Evolutionary conservation across 2,113 vertebrate species (phyloP).

Genomic region (Mionectes macconnelli): DNA sequence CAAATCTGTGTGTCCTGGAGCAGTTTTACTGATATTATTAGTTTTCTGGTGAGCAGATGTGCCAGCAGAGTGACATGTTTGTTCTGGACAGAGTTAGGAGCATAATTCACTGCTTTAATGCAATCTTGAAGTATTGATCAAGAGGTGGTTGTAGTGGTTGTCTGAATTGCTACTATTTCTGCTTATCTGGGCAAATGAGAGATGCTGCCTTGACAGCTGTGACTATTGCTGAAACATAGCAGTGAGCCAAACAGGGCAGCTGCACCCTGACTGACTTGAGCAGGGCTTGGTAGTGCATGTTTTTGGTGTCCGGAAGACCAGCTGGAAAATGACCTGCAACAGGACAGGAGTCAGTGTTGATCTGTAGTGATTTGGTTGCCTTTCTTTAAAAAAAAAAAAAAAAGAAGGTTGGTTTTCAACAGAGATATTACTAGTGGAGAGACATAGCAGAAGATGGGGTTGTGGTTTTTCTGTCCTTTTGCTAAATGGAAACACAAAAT

Average conservation of each 20-base stretch:
- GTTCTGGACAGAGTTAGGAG: not conserved
- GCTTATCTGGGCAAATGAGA: not conserved
- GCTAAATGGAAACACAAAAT: not conserved
- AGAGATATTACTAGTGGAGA: not conserved
- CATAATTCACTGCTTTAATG: not conserved
- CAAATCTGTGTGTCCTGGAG: not conserved
- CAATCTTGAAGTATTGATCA: not conserved
- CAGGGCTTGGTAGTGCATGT: not conserved
- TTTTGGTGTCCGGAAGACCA: not conserved
- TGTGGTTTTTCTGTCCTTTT: not conserved
- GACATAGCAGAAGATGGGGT: not conserved
- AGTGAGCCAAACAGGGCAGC: not conserved
- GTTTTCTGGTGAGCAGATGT: not conserved
- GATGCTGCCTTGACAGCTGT: not conserved
- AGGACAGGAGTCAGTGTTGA: not conserved
- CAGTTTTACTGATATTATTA: not conserved
- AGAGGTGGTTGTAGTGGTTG: not conserved
- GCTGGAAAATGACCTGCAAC: not conserved
- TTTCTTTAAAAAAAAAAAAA: not conserved
- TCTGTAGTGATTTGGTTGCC: not conserved
- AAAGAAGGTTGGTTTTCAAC: not conserved
- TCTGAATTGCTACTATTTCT: not conserved
- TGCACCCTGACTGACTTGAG: not conserved
- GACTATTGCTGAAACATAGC: not conserved
- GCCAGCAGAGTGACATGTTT: not conserved